phyloP scores from a whole-genome alignment of 1,140 invertebrate species.

The Platorchestia sp. region DNA sequence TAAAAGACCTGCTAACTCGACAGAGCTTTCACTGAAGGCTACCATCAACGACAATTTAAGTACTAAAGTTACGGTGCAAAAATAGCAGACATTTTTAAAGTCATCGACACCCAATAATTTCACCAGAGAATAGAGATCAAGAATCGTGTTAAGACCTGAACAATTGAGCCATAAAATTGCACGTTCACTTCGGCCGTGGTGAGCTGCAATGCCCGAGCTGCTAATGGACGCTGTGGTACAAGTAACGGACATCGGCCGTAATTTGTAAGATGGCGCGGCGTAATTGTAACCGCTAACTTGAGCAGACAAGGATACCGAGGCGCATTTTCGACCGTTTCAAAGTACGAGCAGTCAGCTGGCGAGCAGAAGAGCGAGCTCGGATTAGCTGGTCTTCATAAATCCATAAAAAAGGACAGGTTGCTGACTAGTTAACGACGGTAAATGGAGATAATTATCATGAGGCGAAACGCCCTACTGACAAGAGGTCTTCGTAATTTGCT shows the following conservation, averaged over 20 bases:
- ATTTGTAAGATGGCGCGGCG: neutral
- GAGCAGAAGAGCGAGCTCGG: neutral
- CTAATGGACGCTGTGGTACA: neutral
- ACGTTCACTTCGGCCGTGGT: neutral
- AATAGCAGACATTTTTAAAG: neutral
- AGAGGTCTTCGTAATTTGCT: neutral
- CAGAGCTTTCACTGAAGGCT: neutral
- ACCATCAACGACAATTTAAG: constrained; percentile 19
- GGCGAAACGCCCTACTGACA: neutral
- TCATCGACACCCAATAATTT: constrained; percentile 44
- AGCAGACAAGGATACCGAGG: neutral
- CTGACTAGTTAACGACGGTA: neutral
- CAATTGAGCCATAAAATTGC: constrained; percentile 20
- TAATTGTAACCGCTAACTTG: neutral
- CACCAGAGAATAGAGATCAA: neutral
- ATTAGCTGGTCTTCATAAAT: neutral
- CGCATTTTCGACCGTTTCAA: neutral
- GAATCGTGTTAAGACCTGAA: neutral
- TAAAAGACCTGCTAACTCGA: neutral
- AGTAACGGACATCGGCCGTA: neutral
- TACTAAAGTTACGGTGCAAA: neutral
- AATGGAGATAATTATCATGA: constrained; percentile 35
- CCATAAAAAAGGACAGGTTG: constrained; percentile 1
- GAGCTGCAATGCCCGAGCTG: neutral
- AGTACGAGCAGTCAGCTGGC: neutral